Base-by-base conservation (phyloP, 2,888 invertebrate genomes). In the Tachina fera region DNA sequence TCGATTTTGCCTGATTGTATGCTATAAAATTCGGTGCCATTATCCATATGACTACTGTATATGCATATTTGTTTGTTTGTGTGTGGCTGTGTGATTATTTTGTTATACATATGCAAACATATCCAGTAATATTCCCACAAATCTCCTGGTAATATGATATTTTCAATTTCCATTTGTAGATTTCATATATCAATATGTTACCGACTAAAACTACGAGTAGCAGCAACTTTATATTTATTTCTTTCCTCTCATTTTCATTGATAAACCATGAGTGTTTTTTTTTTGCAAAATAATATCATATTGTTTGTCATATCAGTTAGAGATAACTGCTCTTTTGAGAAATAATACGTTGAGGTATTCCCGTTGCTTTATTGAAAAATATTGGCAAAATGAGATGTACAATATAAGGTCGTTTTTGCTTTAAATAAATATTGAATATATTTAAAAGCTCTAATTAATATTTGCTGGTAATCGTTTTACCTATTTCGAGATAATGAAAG, bases 111-210 rank as follows among this genome's bases (percentile, higher is more conserved):
- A 14, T 56, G 56, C 22, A 13, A 5, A 11, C 13, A 14, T 49
- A 49, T 58, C 58, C 43, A 16, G n/a, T 71, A 83, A 88, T 89
- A 88, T 89, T 88, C 87, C 85, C 83, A 81, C 78, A 88, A 89
- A 89, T 89, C 89, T 88, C 89, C 74, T 80, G 89, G 87, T 89
- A 89, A 89, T 89, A 87, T 87, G 87, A 87, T 88, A 88, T 89
- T 89, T 89, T 89, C 89, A 89, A 89, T 90, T 89, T 89, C 87
- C 88, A 89, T 88, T 86, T 83, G 75, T 31, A 67, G 88, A 68
- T 72, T 82, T 77, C 74, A 61, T 86, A 76, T 72, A 71, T 72
- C 79, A 71, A 76, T 87, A 82, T 79, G 83, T 80, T 80, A 16
- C 74, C n/a, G 56, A 61, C n/a, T 39, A 51, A 58, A 74, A 72